Percentiles rank a stretch among this genome's conserved stretches.
Conservation (phyloP, 2,888 invertebrate species). For the Glyphotaelius pellucidus region DNA sequence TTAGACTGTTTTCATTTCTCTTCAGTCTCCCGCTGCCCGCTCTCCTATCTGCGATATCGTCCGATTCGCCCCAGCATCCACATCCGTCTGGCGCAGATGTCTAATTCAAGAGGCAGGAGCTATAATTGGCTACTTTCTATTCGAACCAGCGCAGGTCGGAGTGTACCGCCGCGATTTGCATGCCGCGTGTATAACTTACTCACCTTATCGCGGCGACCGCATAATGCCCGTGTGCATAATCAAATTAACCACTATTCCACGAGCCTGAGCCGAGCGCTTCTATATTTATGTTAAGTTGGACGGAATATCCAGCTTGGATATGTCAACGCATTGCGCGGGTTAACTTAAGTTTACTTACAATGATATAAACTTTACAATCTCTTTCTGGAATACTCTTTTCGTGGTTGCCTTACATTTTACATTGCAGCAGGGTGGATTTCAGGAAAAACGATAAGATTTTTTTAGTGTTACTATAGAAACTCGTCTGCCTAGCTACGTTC, state of each 20-base stretch:
- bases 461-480: not conserved
- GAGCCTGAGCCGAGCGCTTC: not conserved
- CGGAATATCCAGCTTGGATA: not conserved
- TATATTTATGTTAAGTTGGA: not conserved
- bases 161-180: conserved; percentile 11
- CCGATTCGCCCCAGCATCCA: not conserved
- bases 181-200: conserved; percentile 13
- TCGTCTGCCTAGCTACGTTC: no score
- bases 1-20: not conserved
- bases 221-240: not conserved
- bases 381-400: not conserved
- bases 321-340: not conserved
- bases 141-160: conserved; percentile 4
- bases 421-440: not conserved
- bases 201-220: conserved; percentile 20
- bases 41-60: conserved; percentile 2
- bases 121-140: conserved; percentile 41
- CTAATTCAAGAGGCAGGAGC: not conserved
- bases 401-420: not conserved
- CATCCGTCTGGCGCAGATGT: not conserved
- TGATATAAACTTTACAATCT: not conserved
- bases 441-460: not conserved
- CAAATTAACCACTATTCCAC: conserved; percentile 2
- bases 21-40: not conserved
- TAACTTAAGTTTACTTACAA: not conserved